Evolutionary conservation across 1,140 invertebrate species (phyloP).

Genomic region (Acromyrmex charruanus): DNA sequence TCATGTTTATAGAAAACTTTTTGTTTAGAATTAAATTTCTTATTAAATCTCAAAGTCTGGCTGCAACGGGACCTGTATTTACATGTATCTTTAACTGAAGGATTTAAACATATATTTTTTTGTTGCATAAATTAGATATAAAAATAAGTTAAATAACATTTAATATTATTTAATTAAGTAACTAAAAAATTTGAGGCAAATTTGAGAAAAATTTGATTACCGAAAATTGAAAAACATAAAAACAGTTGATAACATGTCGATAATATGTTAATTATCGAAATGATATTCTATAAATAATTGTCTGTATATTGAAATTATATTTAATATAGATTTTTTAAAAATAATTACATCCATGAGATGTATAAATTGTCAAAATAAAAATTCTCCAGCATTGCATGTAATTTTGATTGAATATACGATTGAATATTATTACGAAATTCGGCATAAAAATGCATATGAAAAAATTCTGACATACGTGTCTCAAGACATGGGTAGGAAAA

Average conservation of each 20-base stretch:
- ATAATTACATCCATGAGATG: background rate
- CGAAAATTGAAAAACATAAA: background rate
- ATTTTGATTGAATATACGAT: background rate
- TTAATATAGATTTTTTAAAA: background rate
- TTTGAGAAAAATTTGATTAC: background rate
- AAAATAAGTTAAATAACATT: background rate
- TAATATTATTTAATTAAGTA: background rate
- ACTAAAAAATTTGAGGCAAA: background rate
- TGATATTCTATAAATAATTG: background rate
- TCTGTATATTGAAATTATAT: background rate
- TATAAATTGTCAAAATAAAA: background rate
- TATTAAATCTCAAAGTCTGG: too few species aligned
- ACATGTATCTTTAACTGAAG: background rate
- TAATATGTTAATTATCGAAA: background rate
- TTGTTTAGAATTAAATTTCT: too few species aligned
- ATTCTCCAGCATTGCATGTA: background rate
- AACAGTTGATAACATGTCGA: background rate
- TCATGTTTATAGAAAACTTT: too few species aligned
- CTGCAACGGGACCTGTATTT: background rate
- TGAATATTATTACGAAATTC: background rate
- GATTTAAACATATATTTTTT: background rate
- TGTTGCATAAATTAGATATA: background rate
- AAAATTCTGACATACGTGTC: slow-evolving; percentile 24
- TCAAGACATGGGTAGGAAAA: slow-evolving; percentile 27
- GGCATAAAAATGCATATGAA: slow-evolving; percentile 9